Conservation (phyloP, 1,140 invertebrate species). For the Marisa cornuarietis region DNA sequence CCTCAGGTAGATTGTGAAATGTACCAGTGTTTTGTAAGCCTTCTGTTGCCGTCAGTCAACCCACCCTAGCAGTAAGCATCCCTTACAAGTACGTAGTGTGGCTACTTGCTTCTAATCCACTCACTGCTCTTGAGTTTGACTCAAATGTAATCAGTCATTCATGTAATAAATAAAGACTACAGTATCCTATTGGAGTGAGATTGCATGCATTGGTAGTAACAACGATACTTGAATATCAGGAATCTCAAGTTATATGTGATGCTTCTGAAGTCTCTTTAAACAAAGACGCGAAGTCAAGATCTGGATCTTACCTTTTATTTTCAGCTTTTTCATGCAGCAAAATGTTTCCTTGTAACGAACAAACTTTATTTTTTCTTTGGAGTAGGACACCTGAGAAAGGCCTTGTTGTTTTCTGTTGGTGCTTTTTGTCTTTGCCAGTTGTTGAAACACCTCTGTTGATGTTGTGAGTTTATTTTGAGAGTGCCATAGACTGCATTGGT, state of each 20-base stretch:
- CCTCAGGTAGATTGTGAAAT: too few species aligned
- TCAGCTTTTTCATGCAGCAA: neutral
- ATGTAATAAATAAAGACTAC: too few species aligned
- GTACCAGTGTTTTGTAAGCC: too few species aligned
- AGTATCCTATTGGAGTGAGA: neutral
- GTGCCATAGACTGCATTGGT: too few species aligned
- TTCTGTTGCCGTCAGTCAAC: too few species aligned
- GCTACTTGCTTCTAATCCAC: too few species aligned
- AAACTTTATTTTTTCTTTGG: neutral
- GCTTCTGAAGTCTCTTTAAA: neutral
- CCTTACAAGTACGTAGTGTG: too few species aligned
- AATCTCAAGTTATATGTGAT: too few species aligned
- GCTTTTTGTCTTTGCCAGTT: neutral
- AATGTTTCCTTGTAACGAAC: neutral
- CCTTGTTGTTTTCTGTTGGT: neutral
- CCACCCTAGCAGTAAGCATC: too few species aligned
- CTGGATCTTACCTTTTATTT: neutral
- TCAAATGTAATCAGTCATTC: too few species aligned
- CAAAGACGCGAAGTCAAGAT: neutral
- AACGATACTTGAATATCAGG: neutral
- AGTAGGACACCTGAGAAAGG: neutral
- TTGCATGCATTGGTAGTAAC: neutral
- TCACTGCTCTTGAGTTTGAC: too few species aligned
- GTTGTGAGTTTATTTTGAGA: neutral
- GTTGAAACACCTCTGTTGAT: neutral